These are phyloP conservation scores for Cepaea hortensis DNA, from an alignment of 2,888 invertebrate species.

Conservation along the genomic window DNA sequence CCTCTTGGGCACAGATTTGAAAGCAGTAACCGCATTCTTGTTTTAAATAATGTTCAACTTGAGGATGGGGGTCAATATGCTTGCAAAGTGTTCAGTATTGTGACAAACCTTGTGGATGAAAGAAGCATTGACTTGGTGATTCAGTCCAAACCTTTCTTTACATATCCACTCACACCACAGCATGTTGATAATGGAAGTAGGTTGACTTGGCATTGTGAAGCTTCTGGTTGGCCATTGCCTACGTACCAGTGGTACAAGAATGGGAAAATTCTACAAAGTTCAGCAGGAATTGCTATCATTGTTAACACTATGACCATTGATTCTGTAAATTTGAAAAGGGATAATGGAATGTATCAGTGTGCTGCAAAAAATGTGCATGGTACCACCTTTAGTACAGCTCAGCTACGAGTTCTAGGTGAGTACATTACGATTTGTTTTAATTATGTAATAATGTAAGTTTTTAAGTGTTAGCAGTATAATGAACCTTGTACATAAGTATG, in stretches of 20 bases:
- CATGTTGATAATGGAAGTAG: conserved; percentile 66
- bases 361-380: conserved; percentile 86
- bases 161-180: conserved; percentile 66
- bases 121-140: conserved; percentile 25
- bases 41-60: conserved; percentile 89
- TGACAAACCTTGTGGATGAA: conserved; percentile 49
- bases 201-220: conserved; percentile 72
- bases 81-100: conserved; percentile 82
- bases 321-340: conserved; percentile 76
- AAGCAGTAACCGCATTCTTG: conserved; percentile 89
- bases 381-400: conserved; percentile 90
- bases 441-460: too few relatives aligned
- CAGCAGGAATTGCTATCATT: conserved; percentile 53
- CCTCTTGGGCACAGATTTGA: conserved; percentile 81
- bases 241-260: conserved; percentile 69
- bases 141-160: conserved; percentile 69
- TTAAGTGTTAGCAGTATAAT: too few relatives aligned
- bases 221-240: conserved; percentile 65
- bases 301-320: conserved; percentile 63
- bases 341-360: conserved; percentile 97
- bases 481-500: too few relatives aligned
- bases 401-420: conserved; percentile 89
- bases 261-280: conserved; percentile 47
- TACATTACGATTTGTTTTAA: neutral
- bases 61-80: conserved; percentile 95